phyloP scores from a whole-genome alignment of 2,113 vertebrate species.

The Chloebia gouldiae region DNA sequence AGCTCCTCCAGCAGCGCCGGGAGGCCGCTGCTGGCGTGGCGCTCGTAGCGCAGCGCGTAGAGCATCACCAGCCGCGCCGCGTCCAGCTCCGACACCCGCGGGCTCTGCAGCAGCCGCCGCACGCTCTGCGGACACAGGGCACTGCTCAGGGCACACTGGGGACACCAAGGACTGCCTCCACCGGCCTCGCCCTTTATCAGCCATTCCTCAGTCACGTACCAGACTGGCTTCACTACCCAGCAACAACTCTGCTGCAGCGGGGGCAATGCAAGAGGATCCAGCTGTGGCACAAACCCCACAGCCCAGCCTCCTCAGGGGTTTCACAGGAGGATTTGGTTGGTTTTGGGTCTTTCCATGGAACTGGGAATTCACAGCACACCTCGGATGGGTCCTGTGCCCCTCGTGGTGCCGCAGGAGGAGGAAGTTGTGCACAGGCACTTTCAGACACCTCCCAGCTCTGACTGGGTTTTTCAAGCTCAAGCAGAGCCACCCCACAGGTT shows the following conservation, averaged over 20 bases:
- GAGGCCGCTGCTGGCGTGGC: slow-evolving; percentile 86
- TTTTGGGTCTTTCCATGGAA: background rate
- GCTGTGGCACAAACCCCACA: background rate
- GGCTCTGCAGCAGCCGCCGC: slow-evolving; percentile 86
- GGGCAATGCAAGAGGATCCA: too few relatives aligned
- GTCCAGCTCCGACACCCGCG: slow-evolving; percentile 83
- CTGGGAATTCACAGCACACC: background rate
- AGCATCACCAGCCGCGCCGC: slow-evolving; percentile 90
- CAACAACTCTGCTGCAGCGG: background rate
- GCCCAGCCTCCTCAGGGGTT: background rate
- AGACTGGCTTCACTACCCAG: background rate
- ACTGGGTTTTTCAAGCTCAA: background rate
- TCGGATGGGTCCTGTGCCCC: background rate
- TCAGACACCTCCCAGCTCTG: background rate
- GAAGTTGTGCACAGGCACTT: background rate
- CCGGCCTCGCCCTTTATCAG: rapidly evolving
- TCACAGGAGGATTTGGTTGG: background rate
- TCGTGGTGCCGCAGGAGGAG: background rate
- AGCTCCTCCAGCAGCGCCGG: slow-evolving; percentile 83
- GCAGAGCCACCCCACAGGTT: background rate
- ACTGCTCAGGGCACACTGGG: background rate
- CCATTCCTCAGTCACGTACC: background rate
- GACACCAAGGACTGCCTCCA: background rate
- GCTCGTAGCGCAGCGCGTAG: slow-evolving; percentile 91
- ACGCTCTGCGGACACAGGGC: slow-evolving; percentile 74